phyloP scores from a whole-genome alignment of 1,140 invertebrate species.

The Rhopalosiphum padi region DNA sequence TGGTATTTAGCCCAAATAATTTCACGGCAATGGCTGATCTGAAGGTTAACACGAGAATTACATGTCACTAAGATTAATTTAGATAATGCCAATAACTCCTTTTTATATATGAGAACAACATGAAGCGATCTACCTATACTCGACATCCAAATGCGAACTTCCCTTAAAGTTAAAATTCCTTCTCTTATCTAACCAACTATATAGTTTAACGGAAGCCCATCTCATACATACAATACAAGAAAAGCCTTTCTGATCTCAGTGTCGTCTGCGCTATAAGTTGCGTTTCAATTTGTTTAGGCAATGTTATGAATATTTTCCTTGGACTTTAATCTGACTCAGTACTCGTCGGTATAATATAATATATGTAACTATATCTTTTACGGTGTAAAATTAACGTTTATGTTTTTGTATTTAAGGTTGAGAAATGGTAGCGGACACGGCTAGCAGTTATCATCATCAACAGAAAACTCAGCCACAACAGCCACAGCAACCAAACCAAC shows the following conservation, averaged over 20 bases:
- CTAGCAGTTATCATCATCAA: conserved; percentile 14
- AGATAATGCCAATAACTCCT: not conserved
- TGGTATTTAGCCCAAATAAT: not conserved
- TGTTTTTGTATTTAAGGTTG: not conserved
- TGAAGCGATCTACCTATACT: too few species aligned
- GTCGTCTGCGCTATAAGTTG: too few species aligned
- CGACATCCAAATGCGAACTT: not conserved
- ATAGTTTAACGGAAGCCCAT: not conserved
- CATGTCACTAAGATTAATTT: not conserved
- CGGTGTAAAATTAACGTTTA: not conserved
- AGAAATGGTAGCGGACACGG: conserved; percentile 54
- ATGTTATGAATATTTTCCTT: too few species aligned
- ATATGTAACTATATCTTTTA: not conserved
- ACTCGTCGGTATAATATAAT: not conserved
- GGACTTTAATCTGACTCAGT: too few species aligned
- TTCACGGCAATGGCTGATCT: not conserved
- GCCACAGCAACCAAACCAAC: not conserved
- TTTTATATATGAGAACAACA: not conserved
- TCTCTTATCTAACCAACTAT: not conserved
- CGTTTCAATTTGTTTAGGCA: too few species aligned
- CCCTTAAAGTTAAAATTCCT: too few species aligned
- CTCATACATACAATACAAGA: too few species aligned
- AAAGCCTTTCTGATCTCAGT: too few species aligned
- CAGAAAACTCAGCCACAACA: conserved; percentile 58
- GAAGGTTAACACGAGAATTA: not conserved